Conservation (phyloP, 2,888 invertebrate genomes). For the Archaeoteleia sp. region DNA sequence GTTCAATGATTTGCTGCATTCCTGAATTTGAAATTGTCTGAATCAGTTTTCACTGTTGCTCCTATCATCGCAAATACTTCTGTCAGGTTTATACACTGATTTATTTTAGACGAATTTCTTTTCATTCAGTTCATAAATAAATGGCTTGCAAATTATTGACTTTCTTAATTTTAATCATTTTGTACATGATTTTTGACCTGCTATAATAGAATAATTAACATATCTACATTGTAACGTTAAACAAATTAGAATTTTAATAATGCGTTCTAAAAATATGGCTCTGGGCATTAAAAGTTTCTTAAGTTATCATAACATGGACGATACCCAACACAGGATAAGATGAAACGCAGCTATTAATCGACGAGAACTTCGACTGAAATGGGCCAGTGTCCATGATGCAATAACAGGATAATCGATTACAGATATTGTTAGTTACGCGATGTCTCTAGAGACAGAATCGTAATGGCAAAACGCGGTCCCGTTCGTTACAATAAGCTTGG, state of each 20-base stretch:
- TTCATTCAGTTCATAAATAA: slow-evolving; percentile 22
- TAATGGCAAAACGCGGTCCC: slow-evolving; percentile 68
- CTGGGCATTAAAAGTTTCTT: slow-evolving; percentile 5
- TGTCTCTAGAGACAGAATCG: slow-evolving; percentile 54
- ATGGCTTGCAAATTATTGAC: slow-evolving; percentile 7
- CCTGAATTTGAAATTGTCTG: not conserved
- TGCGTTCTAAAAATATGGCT: too few species aligned
- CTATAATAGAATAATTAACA: not conserved
- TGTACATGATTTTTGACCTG: not conserved
- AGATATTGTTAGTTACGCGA: slow-evolving; percentile 59
- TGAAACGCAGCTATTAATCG: slow-evolving; percentile 51
- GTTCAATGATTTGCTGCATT: too few species aligned
- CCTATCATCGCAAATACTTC: not conserved
- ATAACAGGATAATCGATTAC: slow-evolving; percentile 68
- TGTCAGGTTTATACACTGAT: slow-evolving; percentile 18
- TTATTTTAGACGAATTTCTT: slow-evolving; percentile 29
- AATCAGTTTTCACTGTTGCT: not conserved
- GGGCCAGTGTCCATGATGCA: slow-evolving; percentile 48
- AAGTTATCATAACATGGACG: slow-evolving; percentile 23
- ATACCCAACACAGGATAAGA: slow-evolving; percentile 41
- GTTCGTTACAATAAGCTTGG: slow-evolving; percentile 71
- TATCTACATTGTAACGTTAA: too few species aligned
- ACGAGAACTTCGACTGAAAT: slow-evolving; percentile 40
- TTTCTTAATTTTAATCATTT: too few species aligned
- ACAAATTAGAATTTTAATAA: too few species aligned